Evolutionary conservation across 2,113 vertebrate species (phyloP).

Genomic region (Oplegnathus fasciatus): DNA sequence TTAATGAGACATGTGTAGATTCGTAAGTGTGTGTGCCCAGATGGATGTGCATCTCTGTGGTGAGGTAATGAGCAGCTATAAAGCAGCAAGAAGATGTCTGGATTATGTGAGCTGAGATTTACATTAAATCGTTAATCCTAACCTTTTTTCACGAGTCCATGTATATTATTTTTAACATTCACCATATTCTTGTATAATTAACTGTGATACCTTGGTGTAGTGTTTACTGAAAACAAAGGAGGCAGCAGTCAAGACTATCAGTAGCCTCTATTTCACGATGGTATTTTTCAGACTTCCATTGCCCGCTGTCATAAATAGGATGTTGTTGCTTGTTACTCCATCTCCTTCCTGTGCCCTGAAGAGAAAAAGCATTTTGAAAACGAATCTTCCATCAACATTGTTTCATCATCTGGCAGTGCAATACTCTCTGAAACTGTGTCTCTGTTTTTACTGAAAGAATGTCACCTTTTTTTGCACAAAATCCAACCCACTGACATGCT

Average conservation of each 20-base stretch:
- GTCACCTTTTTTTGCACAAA: background rate
- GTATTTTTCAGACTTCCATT: background rate
- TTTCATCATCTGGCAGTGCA: constrained; percentile 13
- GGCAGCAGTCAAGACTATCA: background rate
- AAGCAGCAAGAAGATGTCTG: background rate
- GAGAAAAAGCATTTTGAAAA: background rate
- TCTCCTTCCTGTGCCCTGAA: constrained; percentile 9
- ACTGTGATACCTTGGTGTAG: background rate
- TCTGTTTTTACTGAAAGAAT: background rate
- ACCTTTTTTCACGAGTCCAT: background rate
- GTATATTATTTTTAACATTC: background rate
- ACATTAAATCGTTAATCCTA: background rate
- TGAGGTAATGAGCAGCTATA: constrained; percentile 14
- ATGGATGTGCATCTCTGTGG: background rate
- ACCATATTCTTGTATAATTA: background rate
- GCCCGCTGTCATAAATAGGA: background rate
- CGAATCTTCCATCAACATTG: background rate
- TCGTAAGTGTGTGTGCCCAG: background rate
- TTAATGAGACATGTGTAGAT: constrained; percentile 16
- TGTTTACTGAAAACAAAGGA: constrained; percentile 12
- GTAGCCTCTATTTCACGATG: background rate
- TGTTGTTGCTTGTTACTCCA: background rate
- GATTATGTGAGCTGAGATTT: constrained; percentile 3
- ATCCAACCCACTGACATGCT: background rate
- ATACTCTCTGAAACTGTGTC: background rate